Percentiles rank a stretch among this genome's conserved stretches.
Evolutionary conservation across 2,113 vertebrate genomes (phyloP).

Genomic region (Odocoileus virginianus): DNA sequence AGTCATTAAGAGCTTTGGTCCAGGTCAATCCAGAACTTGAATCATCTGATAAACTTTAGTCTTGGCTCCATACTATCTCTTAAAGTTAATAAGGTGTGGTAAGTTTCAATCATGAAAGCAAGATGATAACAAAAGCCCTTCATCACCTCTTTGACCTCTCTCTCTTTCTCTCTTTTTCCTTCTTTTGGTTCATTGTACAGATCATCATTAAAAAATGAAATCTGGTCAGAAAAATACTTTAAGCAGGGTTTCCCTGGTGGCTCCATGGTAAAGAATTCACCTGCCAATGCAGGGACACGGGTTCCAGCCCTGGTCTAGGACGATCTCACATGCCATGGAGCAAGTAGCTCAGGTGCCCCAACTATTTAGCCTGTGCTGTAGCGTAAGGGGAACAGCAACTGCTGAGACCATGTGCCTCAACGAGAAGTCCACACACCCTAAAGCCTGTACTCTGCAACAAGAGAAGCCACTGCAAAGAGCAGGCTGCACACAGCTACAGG

Average conservation of each 20-base stretch:
- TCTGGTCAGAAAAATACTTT: neutral
- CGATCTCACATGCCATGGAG: neutral
- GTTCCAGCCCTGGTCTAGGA: neutral
- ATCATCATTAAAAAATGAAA: neutral
- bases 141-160: neutral
- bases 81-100: neutral
- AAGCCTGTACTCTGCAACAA: neutral
- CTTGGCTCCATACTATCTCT: neutral
- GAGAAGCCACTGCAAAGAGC: neutral
- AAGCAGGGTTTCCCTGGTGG: neutral
- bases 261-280: neutral
- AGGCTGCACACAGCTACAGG: neutral
- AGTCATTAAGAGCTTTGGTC: conserved; percentile 1
- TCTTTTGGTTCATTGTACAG: neutral
- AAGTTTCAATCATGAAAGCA: neutral
- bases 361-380: neutral
- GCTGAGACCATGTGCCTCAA: neutral
- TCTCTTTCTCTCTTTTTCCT: too few relatives aligned
- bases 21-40: neutral
- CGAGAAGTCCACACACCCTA: neutral
- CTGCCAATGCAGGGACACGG: neutral
- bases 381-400: neutral
- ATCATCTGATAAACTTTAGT: neutral
- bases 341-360: neutral
- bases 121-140: neutral